phyloP scores from a whole-genome alignment of 2,888 invertebrate species.

The Graphium colonna region DNA sequence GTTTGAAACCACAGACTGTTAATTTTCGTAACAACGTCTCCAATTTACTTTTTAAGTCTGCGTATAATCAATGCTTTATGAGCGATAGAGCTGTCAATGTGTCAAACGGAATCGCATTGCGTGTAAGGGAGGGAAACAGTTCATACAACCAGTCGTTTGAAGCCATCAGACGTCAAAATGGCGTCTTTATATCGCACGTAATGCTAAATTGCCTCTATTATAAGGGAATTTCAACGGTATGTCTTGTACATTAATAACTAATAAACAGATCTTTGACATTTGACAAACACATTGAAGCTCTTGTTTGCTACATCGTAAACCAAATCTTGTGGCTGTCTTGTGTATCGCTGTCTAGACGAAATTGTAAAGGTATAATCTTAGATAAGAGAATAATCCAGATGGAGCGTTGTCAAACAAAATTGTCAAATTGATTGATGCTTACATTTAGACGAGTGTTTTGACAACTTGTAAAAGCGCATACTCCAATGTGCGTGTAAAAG shows the following conservation, averaged over 20 bases:
- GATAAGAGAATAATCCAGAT: too few species aligned
- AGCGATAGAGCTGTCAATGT: slow-evolving; percentile 2
- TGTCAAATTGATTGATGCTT: too few species aligned
- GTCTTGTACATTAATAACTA: background rate
- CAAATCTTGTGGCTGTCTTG: too few species aligned
- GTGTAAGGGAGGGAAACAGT: background rate
- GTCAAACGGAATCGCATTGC: slow-evolving; percentile 3
- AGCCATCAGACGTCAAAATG: background rate
- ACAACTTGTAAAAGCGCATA: too few species aligned
- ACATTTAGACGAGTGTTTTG: too few species aligned
- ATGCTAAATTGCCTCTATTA: background rate
- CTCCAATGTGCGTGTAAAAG: too few species aligned
- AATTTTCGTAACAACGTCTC: background rate
- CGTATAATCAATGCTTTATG: slow-evolving; percentile 1
- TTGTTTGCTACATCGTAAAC: background rate
- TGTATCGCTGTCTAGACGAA: too few species aligned
- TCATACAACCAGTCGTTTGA: background rate
- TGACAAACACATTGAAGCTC: background rate
- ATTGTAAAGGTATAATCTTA: too few species aligned
- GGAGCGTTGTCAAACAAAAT: too few species aligned
- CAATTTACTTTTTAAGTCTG: background rate
- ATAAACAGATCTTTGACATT: background rate
- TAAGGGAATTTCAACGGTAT: background rate
- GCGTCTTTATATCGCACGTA: background rate
- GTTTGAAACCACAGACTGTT: too few species aligned